phyloP scores from a whole-genome alignment of 2,113 vertebrate genomes.

The Anguilla japonica region DNA sequence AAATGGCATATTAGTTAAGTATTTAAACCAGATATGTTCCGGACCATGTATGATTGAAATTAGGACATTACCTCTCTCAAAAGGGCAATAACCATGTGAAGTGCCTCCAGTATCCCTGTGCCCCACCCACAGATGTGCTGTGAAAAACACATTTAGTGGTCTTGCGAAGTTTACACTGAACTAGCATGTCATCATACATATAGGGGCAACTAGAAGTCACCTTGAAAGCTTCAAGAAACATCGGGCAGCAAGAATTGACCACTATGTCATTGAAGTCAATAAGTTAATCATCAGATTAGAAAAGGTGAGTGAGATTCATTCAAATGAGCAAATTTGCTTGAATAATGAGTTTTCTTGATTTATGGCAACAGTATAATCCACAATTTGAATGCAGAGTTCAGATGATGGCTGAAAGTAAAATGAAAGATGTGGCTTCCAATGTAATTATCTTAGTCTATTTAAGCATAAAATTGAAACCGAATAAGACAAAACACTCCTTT shows the following conservation, averaged over 20 bases:
- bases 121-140: background rate
- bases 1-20: background rate
- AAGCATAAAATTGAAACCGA: background rate
- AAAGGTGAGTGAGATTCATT: constrained; percentile 75
- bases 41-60: background rate
- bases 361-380: background rate
- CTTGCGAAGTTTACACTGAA: background rate
- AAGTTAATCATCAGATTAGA: constrained; percentile 96
- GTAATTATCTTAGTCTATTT: background rate
- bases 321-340: background rate
- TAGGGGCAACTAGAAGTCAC: constrained; percentile 85
- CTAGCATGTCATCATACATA: constrained; percentile 16
- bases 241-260: constrained; percentile 92
- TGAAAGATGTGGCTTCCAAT: background rate
- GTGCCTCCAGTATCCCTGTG: background rate
- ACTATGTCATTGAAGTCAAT: constrained; percentile 97
- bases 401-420: background rate
- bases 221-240: constrained; percentile 91
- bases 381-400: background rate
- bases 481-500: background rate
- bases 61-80: background rate
- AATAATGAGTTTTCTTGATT: background rate
- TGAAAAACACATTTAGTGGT: background rate
- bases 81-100: background rate
- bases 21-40: background rate